phyloP scores from a whole-genome alignment of 2,888 invertebrate genomes.

The Drosophila anomalipes region DNA sequence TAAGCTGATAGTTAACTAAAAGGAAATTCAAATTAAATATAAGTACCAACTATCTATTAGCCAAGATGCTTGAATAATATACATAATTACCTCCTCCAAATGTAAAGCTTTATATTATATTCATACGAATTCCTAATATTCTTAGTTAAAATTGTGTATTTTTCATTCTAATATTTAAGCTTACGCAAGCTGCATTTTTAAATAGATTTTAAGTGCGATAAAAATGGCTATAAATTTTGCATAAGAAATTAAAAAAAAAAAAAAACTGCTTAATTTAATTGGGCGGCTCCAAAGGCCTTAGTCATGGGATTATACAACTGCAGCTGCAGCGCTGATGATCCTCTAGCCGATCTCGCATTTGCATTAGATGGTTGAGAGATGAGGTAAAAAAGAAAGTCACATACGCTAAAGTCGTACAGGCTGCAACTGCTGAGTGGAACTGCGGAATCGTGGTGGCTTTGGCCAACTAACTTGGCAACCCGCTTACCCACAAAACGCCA shows the following conservation, averaged over 20 bases:
- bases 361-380: conserved; percentile 23
- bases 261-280: conserved; percentile 36
- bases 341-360: conserved; percentile 20
- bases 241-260: neutral
- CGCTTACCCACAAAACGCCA: conserved; percentile 60
- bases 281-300: conserved; percentile 16
- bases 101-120: neutral
- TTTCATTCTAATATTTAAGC: neutral
- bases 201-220: neutral
- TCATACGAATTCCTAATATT: neutral
- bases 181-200: neutral
- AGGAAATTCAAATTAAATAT: neutral
- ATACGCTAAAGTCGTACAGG: conserved; percentile 21
- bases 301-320: conserved; percentile 60
- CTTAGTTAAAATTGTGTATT: neutral
- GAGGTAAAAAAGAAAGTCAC: conserved; percentile 59
- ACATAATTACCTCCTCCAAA: neutral
- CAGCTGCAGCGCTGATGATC: conserved; percentile 38
- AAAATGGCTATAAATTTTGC: conserved; percentile 4
- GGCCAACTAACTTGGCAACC: conserved; percentile 66
- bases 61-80: neutral
- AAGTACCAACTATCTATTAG: too few species aligned
- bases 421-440: conserved; percentile 23
- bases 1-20: neutral
- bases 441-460: conserved; percentile 16